phyloP scores from a whole-genome alignment of 2,888 invertebrate genomes.

The Acrobasis repandana region DNA sequence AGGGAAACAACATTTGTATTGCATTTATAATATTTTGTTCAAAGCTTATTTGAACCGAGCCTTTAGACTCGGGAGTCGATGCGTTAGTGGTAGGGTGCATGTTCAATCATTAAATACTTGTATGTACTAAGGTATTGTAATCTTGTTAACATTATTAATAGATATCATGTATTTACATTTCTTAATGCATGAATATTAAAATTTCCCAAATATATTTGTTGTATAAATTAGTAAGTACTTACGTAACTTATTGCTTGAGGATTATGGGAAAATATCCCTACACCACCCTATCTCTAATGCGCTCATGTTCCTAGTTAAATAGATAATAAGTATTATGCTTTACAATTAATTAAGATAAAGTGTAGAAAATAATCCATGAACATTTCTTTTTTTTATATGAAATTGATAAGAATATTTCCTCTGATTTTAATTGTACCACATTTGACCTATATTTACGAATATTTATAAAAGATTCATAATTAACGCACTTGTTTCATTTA shows the following conservation, averaged over 20 bases:
- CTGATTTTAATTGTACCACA: constrained; percentile 82
- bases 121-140: too few species aligned
- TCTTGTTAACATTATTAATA: too few species aligned
- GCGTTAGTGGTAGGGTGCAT: constrained; percentile 53
- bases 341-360: constrained; percentile 72
- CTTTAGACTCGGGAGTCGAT: constrained; percentile 43
- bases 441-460: constrained; percentile 82
- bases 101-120: constrained; percentile 20
- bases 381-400: constrained; percentile 80
- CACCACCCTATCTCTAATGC: constrained; percentile 52
- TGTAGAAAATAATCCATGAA: constrained; percentile 80
- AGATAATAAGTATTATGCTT: constrained; percentile 60
- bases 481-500: constrained; percentile 60
- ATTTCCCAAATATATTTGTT: too few species aligned
- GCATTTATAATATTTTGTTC: constrained; percentile 49
- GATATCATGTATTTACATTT: too few species aligned
- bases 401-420: constrained; percentile 78
- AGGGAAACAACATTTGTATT: constrained; percentile 40
- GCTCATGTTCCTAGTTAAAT: constrained; percentile 72
- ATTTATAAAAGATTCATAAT: constrained; percentile 81
- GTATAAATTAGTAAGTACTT: too few species aligned
- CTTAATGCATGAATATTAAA: too few species aligned
- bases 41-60: constrained; percentile 45
- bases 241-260: too few species aligned
- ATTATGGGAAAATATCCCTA: background rate